Evolutionary conservation across 2,797 vertebrate species (phyloP), one percentile per base, ranked within the genome.

Genomic region (Hippoglossus hippoglossus): DNA sequence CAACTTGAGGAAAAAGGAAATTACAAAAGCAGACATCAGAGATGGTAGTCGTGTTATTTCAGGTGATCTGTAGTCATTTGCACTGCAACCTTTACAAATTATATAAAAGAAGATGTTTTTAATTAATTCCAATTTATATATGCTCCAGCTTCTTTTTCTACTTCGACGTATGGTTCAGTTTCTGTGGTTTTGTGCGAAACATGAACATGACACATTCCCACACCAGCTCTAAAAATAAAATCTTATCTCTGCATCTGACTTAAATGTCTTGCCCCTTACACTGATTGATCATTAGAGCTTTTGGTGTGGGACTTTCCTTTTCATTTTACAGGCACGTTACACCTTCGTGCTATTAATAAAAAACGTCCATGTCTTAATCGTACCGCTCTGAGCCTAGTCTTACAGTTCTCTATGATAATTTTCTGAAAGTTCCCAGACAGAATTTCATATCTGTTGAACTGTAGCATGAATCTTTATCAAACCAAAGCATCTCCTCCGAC

Each of bases 1-100:
- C 54, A 34, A 51, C 57, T 28, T 55, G 36, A 58, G 31, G 11
- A 28, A 24, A 57, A 60, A 13, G 3, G 24, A 63, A 69, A 56
- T 41, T 21, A 39, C 56, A 69, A 47, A 56, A 26, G 5, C 46
- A 49, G 65, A 55, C 41, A 16, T 16, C 41, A 4, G 11, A 39
- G 12, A 4, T 39, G 12, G 36, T 4, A 44, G 16, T 44, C 18
- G 41, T 44, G 10, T 47, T 54, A 47, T 55, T 67, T 67, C 15
- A 57, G 24, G 31, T 73, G 18, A 39, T n/a, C 1, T 24, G 3
- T 21, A 6, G 4, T 28, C 34, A 55, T 41, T 57, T 59, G 19
- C 44, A 15, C 19, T 28, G 34, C 1, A 63, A 26, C 21, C 8
- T 68, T 28, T 51, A 49, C 19, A 53, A 15, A 16, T 26, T 7